Percentiles rank a stretch among this genome's conserved stretches.
Evolutionary conservation across 1,140 invertebrate species (phyloP).

Genomic region (Ruditapes philippinarum): DNA sequence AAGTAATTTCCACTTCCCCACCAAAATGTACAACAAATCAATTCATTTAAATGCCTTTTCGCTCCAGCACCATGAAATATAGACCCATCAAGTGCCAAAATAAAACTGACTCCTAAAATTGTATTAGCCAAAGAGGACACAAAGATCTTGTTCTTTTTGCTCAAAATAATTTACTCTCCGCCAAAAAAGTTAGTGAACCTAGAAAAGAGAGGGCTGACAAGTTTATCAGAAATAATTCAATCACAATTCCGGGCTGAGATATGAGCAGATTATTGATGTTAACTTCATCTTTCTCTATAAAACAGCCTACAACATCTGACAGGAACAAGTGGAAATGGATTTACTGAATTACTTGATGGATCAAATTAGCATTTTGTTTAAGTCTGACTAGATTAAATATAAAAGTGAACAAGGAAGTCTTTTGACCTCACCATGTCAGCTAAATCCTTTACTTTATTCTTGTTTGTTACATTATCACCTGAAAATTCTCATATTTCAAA

Average conservation of each 20-base stretch:
- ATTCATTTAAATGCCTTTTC: background rate
- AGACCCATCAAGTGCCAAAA: background rate
- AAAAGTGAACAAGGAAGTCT: too few relatives aligned
- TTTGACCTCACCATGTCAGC: too few relatives aligned
- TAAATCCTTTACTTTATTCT: too few relatives aligned
- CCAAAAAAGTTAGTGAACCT: background rate
- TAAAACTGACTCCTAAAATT: background rate
- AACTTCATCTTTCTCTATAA: background rate
- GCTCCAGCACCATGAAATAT: background rate
- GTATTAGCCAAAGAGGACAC: background rate
- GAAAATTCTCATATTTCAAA: too few relatives aligned
- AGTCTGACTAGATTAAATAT: background rate
- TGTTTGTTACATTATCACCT: too few relatives aligned
- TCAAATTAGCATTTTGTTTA: background rate
- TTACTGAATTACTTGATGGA: background rate
- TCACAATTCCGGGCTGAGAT: slow-evolving; percentile 8
- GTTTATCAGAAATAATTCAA: background rate
- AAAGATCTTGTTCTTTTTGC: background rate
- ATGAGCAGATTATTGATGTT: background rate
- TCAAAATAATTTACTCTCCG: background rate
- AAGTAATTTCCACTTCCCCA: too few relatives aligned
- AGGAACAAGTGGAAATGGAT: background rate
- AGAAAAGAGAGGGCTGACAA: slow-evolving; percentile 2
- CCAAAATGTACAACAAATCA: background rate
- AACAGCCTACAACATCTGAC: background rate